Evolutionary conservation across 2,113 vertebrate species (phyloP).

Genomic region (Naja naja): DNA sequence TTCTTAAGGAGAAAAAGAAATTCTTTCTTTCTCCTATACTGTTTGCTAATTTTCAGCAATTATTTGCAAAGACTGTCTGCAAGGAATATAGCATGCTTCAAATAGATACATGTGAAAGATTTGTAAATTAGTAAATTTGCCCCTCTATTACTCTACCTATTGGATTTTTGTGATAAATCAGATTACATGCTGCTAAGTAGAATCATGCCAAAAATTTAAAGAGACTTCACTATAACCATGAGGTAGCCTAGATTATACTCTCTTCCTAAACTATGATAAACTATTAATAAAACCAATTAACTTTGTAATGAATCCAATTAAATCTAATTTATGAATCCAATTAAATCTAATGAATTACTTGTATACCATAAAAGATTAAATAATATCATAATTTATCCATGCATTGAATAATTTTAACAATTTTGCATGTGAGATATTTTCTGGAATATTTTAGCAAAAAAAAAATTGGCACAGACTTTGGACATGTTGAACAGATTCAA

Average conservation of each 20-base stretch:
- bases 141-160: background rate
- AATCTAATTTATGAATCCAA: background rate
- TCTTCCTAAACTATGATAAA: conserved; percentile 9
- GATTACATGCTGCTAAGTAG: background rate
- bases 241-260: background rate
- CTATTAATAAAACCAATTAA: conserved; percentile 16
- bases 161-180: background rate
- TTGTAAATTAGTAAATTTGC: background rate
- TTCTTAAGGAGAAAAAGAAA: background rate
- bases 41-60: background rate
- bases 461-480: background rate
- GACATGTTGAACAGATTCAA: background rate
- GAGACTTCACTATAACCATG: background rate
- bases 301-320: background rate
- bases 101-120: background rate
- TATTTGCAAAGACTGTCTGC: background rate
- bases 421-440: background rate
- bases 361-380: background rate
- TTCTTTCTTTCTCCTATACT: background rate
- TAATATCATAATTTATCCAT: background rate
- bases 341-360: background rate
- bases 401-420: background rate
- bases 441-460: background rate
- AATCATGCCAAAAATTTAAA: background rate
- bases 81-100: background rate